Evolutionary conservation across 1,140 invertebrate species (phyloP), one percentile per base, ranked within the genome.

Genomic region (Himalopsyche phryganea): DNA sequence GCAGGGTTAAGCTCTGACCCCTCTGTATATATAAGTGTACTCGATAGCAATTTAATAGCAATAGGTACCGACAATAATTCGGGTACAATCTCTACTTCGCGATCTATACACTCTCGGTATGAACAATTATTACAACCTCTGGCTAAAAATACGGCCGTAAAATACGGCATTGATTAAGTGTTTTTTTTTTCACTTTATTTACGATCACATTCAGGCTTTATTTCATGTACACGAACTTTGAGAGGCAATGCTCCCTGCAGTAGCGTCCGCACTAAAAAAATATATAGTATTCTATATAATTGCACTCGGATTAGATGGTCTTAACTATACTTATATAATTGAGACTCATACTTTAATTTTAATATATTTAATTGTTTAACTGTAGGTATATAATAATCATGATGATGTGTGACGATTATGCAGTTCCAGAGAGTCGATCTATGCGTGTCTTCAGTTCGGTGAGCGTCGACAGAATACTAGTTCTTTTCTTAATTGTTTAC

Each of bases 91-190:
- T 59, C 46, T 19, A 17, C 9, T 40, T 6, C 14, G 44, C 19
- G 18, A 59, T 63, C 56, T 62, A 54, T 50, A 58, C 41, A 62
- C 35, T 58, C 35, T 62, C 38, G 20, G 61, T 56, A 58, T 35
- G 42, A 44, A 59, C 56, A 63, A 58, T 58, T 63, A 63, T 63
- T 63, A 63, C 46, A 47, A 59, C 61, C 61, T 63, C 61, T 59
- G 56, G 61, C 61, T 63, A 63, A 63, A 58, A 48, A 53, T 58
- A 17, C 50, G 44, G 15, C 60, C 50, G 46, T 52, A 52, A 51
- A 63, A 56, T 63, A 62, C 58, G 50, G 61, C 56, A 58, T 63
- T 63, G 61, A 63, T 63, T 63, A 63, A 59, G 50, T 48, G 50
- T 44, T 53, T 58, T 58, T 52, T 61, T 52, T 47, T 42, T 56